Base-by-base conservation (phyloP, 1,140 invertebrate species). In the Dinoponera quadriceps region DNA sequence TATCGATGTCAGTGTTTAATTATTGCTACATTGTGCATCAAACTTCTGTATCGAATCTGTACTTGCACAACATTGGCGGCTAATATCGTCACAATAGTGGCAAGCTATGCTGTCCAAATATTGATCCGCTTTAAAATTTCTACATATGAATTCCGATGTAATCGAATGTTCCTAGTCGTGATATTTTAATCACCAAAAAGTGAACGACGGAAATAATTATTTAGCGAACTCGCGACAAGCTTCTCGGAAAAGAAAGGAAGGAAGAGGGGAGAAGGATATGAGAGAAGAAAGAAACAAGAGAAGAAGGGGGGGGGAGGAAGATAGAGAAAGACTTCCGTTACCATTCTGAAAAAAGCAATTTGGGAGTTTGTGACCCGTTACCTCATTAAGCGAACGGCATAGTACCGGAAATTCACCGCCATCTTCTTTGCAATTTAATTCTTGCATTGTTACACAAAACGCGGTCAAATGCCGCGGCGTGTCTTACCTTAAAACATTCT, bases 361-460 rank as follows among this genome's bases (percentile, higher is more conserved):
- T 66, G 78, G 77, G 25, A 65, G 38, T 81, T 81, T 72, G 66
- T 68, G 83, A 68, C 59, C 83, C 83, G 83, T 84, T 81, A 84
- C 20, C 33, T 81, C 65, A 84, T 84, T 84, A 80, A 84, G 49
- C 44, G 55, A 71, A 57, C 75, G 18, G 49, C 33, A 55, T 5
- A 16, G 38, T 38, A 48, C 65, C 65, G 65, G 65, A 69, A 69
- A 78, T 69, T 71, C 18, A 80, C n/a, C 38, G n/a, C 16, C 27
- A 27, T 78, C 33, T 38, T 78, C 18, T 80, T 69, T n/a, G 60
- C 60, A 25, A 13, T 75, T 75, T 77, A 77, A 77, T 66, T 66
- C 62, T 16, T 3, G 4, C 29, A 65, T 77, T 66, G 49, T 74
- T 63, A 75, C 2, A 44, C 51, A 80, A 80, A 55, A 69, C 69